Conservation (phyloP, 2,797 vertebrate species). For the Eutrigla gurnardus region DNA sequence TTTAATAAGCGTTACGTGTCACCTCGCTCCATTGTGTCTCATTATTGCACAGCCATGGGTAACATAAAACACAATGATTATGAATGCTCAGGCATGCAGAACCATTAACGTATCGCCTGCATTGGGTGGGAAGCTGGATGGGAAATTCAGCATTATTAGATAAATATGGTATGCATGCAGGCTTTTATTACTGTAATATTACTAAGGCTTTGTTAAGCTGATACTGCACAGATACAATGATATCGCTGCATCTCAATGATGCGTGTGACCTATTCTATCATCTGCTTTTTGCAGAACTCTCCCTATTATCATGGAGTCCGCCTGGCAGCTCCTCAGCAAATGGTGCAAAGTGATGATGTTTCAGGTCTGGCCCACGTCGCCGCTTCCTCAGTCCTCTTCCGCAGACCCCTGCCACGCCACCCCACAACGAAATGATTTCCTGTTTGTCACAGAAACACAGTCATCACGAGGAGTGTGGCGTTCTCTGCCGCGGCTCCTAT, state of each 20-base stretch:
- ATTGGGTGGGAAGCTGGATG: conserved; percentile 32
- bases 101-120: conserved; percentile 11
- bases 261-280: conserved; percentile 29
- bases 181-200: conserved; percentile 13
- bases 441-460: conserved; percentile 74
- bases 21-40: conserved; percentile 45
- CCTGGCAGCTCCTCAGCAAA: conserved; percentile 75
- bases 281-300: conserved; percentile 46
- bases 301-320: conserved; percentile 61
- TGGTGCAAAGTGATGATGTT: conserved; percentile 67
- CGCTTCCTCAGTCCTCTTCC: conserved; percentile 64
- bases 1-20: conserved; percentile 35
- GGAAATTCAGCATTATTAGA: conserved; percentile 32
- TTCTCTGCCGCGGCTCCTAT: conserved; percentile 56
- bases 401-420: conserved; percentile 62
- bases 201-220: conserved; percentile 8
- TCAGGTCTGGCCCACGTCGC: conserved; percentile 63
- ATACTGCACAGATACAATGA: conserved; percentile 2
- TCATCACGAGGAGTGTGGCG: conserved; percentile 61
- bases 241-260: conserved; percentile 14
- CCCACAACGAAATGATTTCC: conserved; percentile 82
- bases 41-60: conserved; percentile 48
- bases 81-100: conserved; percentile 49
- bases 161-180: conserved; percentile 1
- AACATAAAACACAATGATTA: conserved; percentile 40